Evolutionary conservation across 2,113 vertebrate species (phyloP).

Genomic region (Leucopsar rothschildi): DNA sequence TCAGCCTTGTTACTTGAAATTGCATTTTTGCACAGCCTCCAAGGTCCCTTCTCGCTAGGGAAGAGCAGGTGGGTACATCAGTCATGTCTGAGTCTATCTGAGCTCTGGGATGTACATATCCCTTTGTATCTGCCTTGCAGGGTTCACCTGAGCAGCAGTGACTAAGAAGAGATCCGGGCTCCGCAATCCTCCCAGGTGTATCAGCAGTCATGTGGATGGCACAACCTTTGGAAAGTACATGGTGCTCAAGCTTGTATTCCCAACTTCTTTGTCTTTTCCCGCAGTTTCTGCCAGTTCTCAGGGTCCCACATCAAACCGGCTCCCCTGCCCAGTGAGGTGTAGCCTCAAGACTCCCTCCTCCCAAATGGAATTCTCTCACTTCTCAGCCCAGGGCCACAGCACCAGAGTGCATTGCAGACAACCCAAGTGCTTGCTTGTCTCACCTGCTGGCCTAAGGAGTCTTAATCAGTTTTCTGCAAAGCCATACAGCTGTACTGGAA

Average conservation of each 20-base stretch:
- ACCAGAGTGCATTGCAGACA: not conserved
- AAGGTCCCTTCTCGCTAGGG: not conserved
- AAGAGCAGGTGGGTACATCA: not conserved
- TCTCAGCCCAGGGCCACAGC: not conserved
- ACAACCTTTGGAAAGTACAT: not conserved
- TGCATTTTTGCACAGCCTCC: not conserved
- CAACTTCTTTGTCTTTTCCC: not conserved
- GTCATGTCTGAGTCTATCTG: not conserved
- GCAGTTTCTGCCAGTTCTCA: not conserved
- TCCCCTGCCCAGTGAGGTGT: not conserved
- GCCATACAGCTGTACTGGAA: not conserved
- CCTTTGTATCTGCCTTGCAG: not conserved
- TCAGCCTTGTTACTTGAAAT: not conserved
- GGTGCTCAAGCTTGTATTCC: not conserved
- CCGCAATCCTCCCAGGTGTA: not conserved
- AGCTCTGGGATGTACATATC: not conserved
- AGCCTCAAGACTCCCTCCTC: not conserved
- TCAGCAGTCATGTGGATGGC: rapidly evolving
- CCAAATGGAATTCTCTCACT: not conserved
- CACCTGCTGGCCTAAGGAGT: not conserved
- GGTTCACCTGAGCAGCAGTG: not conserved
- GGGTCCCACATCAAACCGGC: not conserved
- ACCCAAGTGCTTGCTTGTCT: not conserved
- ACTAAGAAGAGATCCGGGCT: not conserved
- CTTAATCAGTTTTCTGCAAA: not conserved